A percentile compares a stretch with the other conserved stretches of the same genome.
These are phyloP conservation scores for Gibbula magus DNA, from an alignment of 2,888 invertebrate species.

Conservation along the genomic window DNA sequence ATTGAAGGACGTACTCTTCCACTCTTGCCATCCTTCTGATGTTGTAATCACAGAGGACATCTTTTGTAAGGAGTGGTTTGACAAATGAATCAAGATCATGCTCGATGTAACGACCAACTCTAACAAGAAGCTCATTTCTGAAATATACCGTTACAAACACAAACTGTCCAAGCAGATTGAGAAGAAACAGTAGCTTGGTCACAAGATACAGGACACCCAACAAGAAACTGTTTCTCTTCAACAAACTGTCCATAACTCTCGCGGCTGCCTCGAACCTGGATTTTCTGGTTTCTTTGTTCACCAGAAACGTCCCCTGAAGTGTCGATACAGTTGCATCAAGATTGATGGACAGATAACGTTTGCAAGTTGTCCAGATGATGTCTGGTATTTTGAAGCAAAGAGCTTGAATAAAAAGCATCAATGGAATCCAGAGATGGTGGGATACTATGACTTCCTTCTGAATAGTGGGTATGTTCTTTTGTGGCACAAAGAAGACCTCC, in stretches of 20 bases:
- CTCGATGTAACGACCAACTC: too few species aligned
- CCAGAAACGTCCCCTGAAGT: neutral
- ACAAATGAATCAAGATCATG: neutral
- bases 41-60: neutral
- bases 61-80: neutral
- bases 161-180: neutral
- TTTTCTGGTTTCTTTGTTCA: too few species aligned
- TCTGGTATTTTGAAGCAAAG: neutral
- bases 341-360: neutral
- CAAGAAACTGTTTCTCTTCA: neutral
- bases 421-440: neutral
- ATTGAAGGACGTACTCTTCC: neutral
- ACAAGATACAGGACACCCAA: neutral
- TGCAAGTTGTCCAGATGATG: neutral
- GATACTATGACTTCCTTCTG: neutral
- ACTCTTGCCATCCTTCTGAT: neutral
- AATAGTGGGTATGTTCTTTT: too few species aligned
- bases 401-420: neutral
- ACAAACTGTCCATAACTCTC: neutral
- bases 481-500: neutral
- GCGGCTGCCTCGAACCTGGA: neutral
- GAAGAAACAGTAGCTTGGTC: neutral
- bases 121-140: neutral
- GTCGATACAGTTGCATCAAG: neutral
- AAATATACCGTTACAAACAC: neutral